Evolutionary conservation across 2,797 vertebrate genomes (phyloP).

Genomic region (Peromyscus attwateri): DNA sequence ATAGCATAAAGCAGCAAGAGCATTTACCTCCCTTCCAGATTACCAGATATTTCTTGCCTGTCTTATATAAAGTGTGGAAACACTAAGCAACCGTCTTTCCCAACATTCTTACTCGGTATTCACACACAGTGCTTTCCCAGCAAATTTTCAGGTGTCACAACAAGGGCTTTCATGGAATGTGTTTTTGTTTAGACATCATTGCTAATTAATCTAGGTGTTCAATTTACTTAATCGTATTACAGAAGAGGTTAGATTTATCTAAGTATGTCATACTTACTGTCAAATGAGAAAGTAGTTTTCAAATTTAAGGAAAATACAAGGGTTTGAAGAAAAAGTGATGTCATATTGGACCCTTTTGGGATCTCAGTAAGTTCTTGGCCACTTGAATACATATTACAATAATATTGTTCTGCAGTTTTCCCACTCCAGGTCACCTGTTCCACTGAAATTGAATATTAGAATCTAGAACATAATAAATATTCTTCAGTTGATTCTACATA

Average conservation of each 20-base stretch:
- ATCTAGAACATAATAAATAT: neutral
- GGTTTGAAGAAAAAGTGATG: slow-evolving; percentile 7
- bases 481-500: accelerated
- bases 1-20: slow-evolving; percentile 26
- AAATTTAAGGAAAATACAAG: neutral
- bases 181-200: slow-evolving; percentile 70
- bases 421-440: accelerated
- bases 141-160: slow-evolving; percentile 65
- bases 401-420: accelerated
- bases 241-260: slow-evolving; percentile 57
- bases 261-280: neutral
- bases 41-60: slow-evolving; percentile 77
- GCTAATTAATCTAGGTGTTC: slow-evolving; percentile 45
- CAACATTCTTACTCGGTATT: slow-evolving; percentile 58
- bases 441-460: neutral
- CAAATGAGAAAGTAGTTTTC: slow-evolving; percentile 63
- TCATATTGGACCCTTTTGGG: neutral
- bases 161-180: slow-evolving; percentile 55
- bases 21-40: slow-evolving; percentile 58
- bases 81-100: slow-evolving; percentile 47
- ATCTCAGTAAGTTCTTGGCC: neutral
- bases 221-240: slow-evolving; percentile 67
- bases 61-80: slow-evolving; percentile 75
- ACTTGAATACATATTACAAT: neutral
- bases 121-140: slow-evolving; percentile 35